Percentiles rank a stretch among this genome's conserved stretches.
Evolutionary conservation across 2,888 invertebrate species (phyloP).

Genomic region (Capitulum mitella): DNA sequence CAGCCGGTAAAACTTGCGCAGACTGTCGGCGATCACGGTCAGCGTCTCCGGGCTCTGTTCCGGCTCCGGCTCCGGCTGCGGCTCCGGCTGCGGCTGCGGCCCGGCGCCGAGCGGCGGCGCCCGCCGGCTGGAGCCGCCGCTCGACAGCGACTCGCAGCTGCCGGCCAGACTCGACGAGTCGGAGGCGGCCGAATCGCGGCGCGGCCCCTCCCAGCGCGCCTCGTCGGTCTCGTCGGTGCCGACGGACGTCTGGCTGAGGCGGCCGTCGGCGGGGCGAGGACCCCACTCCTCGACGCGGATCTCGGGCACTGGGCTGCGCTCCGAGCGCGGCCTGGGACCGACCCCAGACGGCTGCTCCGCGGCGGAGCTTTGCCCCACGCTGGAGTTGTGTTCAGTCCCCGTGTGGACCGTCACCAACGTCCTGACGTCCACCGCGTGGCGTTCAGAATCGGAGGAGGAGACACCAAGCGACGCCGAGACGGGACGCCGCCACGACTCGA

Average conservation of each 20-base stretch:
- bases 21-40: slow-evolving; percentile 2
- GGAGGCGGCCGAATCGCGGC: neutral
- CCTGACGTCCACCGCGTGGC: too few species aligned
- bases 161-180: neutral
- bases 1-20: slow-evolving; percentile 6
- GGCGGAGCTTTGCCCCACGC: too few species aligned
- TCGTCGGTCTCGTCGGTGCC: too few species aligned
- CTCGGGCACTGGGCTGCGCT: neutral
- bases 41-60: neutral
- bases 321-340: neutral
- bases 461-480: too few species aligned
- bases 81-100: too few species aligned
- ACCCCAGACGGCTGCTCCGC: too few species aligned
- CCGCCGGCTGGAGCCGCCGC: neutral
- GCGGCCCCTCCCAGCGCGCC: too few species aligned
- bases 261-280: neutral
- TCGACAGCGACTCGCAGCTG: slow-evolving; percentile 16
- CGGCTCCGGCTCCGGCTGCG: too few species aligned
- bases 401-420: too few species aligned
- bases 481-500: too few species aligned
- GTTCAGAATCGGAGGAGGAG: too few species aligned
- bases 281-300: slow-evolving; percentile 15
- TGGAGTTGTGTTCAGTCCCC: too few species aligned
- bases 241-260: neutral
- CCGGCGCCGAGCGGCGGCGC: neutral